Evolutionary conservation across 2,113 vertebrate genomes (phyloP).

Genomic region (Orthochromis indermauri): DNA sequence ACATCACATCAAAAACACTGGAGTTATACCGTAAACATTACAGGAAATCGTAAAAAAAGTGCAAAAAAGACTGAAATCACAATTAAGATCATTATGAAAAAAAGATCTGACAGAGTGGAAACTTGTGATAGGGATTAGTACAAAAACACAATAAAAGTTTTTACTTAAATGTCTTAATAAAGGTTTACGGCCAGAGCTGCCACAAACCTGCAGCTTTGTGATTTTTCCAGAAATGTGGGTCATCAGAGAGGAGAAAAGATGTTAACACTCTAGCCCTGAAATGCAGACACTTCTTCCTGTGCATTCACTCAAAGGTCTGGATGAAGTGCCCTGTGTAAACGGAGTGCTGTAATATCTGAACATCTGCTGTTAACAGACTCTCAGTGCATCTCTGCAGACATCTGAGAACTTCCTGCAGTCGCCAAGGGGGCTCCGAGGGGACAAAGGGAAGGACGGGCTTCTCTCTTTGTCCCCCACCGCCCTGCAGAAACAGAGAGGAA

Average conservation of each 20-base stretch:
- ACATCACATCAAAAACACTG: background rate
- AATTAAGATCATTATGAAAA: background rate
- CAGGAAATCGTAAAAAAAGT: background rate
- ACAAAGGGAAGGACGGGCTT: background rate
- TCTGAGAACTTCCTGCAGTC: constrained; percentile 40
- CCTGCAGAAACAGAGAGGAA: background rate
- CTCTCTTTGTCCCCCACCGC: background rate
- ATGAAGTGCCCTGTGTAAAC: background rate
- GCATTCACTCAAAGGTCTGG: background rate
- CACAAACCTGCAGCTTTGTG: background rate
- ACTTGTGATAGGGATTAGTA: background rate
- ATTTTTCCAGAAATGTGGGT: background rate
- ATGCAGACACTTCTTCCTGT: background rate
- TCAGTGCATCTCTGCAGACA: constrained; percentile 1
- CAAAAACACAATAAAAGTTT: background rate
- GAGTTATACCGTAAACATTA: background rate
- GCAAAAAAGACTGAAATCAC: background rate
- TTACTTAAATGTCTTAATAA: background rate
- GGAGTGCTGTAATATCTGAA: background rate
- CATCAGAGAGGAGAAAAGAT: background rate
- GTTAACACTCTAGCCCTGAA: background rate
- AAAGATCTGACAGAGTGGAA: background rate
- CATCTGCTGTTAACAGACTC: background rate
- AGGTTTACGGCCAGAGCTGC: background rate
- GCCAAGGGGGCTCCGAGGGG: background rate